Base-by-base conservation (phyloP, 2,888 invertebrate species). In the Epsilonema sp. region DNA sequence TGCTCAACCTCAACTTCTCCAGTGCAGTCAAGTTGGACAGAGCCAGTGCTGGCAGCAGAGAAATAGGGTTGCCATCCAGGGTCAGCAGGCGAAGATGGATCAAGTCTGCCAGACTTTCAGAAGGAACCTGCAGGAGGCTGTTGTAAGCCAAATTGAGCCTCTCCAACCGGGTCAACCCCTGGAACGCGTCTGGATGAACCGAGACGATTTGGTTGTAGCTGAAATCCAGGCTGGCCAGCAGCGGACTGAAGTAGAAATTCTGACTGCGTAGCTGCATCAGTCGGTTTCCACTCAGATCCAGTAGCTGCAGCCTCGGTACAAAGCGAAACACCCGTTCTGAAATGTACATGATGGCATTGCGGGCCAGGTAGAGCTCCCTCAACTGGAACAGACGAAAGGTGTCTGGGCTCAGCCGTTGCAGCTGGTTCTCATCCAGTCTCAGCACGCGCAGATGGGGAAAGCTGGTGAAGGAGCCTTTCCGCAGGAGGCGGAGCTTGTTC, bases 311-410 rank as follows among this genome's bases (percentile, higher is more conserved):
- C 3, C 26, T 13, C 3, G 47, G 43, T n/a, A 24, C 19, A 39
- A 37, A 49, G 3, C 49, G 49, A 26, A 49, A 49, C 3, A 43
- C n/a, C n/a, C 42, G 40, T 23, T 49, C 49, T 37, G n/a, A 39
- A 11, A 47, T 21, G 37, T 42, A 20, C 3, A 21, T 26, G 2
- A 49, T 3, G 13, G 37, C 20, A 31, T 49, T 49, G 20, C 37
- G 3, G 16, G 3, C 16, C 21, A 49, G 36, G 19, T 26, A 47
- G 4, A 49, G 43, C 23, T 26, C 21, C 19, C 36, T 3, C 2
- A 49, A 43, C 4, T 43, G 11, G 20, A 48, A n/a, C 2, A 49
- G 42, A 3, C 49, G 39, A 16, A 49, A 43, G 3, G 49, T 16
- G 13, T 43, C 38, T 25, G 26, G 24, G 20, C 47, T 26, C 2